Conservation (phyloP, 2,888 invertebrate species). For the Drosophila incognita region DNA sequence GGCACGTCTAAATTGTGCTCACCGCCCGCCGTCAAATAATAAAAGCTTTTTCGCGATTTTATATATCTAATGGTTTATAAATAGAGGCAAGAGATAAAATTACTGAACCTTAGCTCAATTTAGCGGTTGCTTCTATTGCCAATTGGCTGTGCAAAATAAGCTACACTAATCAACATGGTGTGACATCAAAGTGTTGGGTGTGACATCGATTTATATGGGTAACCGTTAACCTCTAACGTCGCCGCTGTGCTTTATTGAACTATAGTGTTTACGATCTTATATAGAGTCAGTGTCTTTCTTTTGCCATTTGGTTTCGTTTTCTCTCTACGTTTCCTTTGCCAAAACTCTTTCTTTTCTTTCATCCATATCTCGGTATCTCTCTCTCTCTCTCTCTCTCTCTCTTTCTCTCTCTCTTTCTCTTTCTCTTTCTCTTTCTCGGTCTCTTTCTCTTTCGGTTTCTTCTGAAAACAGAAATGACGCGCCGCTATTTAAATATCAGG, state of each 20-base stretch:
- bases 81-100: slow-evolving; percentile 42
- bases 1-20: slow-evolving; percentile 60
- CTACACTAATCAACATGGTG: slow-evolving; percentile 29
- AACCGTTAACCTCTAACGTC: slow-evolving; percentile 33
- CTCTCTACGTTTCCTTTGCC: not conserved
- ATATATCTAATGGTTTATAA: slow-evolving; percentile 46
- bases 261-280: slow-evolving; percentile 11
- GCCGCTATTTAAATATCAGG: slow-evolving; percentile 78
- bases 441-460: slow-evolving; percentile 21
- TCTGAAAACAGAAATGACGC: slow-evolving; percentile 68
- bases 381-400: not conserved
- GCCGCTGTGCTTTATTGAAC: slow-evolving; percentile 52
- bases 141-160: slow-evolving; percentile 52
- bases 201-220: not conserved
- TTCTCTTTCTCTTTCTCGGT: not conserved
- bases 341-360: slow-evolving; percentile 37
- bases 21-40: slow-evolving; percentile 39
- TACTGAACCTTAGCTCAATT: slow-evolving; percentile 56
- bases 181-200: slow-evolving; percentile 12
- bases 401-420: not conserved
- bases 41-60: slow-evolving; percentile 33
- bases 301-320: slow-evolving; percentile 32
- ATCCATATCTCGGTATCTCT: slow-evolving; percentile 1
- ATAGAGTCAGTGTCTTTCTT: slow-evolving; percentile 28
- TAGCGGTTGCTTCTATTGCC: slow-evolving; percentile 43